Base-by-base conservation (phyloP, 2,113 vertebrate species). In the Dissostichus mawsoni region DNA sequence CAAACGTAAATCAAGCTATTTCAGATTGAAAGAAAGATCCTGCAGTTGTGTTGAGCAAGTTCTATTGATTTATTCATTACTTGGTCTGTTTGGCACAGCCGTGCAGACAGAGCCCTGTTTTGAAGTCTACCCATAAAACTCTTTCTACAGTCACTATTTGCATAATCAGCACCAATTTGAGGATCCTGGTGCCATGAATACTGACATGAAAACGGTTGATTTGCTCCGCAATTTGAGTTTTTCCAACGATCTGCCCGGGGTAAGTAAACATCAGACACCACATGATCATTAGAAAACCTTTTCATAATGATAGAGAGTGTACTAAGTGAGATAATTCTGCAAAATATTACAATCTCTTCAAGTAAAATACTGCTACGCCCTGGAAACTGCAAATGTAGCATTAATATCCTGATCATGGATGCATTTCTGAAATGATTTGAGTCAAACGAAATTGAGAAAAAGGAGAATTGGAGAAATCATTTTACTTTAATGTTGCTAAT, bases 151-250 rank as follows among this genome's bases (percentile, higher is more conserved):
- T 18, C 45, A 6, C 11, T 13, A 74, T 88, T 86, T 81, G 52
- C 65, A 82, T 81, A 78, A 41, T 78, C 59, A 69, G 76, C 76
- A 57, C 41, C 55, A 72, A 79, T 80, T 52, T 57, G 20, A 70
- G 74, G 61, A 56, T 65, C 71, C 65, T 63, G 7, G 57, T 29
- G 55, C 52, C 72, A 33, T 65, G n/a, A 65, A 77, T 59, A 7
- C 51, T 55, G 71, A 82, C 69, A 81, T 90, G 62, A 76, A 87
- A 88, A 87, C 56, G 72, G 57, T 61, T 29, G 29, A 69, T 77
- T 89, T 83, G 70, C 64, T 74, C 33, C 2, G 44, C 45, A 76
- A 61, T 84, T 86, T 84, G 8, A 48, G 62, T 48, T 82, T 88
- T 81, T 83, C 74, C 84, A 80, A 78, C 11, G 2, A 51, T 74